Conservation (phyloP, 2,797 vertebrate genomes). For the Coccyzus lansbergi region DNA sequence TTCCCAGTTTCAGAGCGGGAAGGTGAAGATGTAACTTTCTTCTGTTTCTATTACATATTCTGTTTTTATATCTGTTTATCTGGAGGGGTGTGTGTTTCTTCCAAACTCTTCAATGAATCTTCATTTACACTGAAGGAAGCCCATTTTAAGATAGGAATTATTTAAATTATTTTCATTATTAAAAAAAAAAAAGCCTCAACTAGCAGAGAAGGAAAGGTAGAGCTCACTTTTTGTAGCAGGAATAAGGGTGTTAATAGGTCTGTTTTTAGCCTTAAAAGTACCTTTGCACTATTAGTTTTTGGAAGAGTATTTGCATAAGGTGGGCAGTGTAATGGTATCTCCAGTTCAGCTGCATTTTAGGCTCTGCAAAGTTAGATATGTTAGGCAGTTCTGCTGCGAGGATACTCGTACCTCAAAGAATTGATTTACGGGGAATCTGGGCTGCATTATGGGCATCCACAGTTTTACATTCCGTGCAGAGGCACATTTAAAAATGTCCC, state of each 20-base stretch:
- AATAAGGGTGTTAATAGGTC: too few species aligned
- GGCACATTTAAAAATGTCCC: neutral
- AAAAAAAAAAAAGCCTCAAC: neutral
- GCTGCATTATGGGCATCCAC: neutral
- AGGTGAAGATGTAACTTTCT: neutral
- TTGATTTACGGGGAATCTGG: too few species aligned
- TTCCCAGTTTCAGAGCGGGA: neutral
- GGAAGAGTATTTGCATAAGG: rapidly evolving
- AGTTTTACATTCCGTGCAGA: neutral
- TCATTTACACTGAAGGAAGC: neutral
- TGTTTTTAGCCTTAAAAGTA: neutral
- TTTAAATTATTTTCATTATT: neutral
- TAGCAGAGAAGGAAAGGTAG: neutral
- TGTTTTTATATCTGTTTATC: neutral
- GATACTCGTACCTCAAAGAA: rapidly evolving
- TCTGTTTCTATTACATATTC: too few species aligned
- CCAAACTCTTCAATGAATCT: neutral
- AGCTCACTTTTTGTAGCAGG: neutral
- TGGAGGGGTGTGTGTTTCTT: too few species aligned
- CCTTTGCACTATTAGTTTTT: neutral
- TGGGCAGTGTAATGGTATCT: rapidly evolving
- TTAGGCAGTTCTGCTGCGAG: neutral
- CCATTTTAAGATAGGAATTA: neutral
- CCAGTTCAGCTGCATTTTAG: neutral
- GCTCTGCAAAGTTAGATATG: neutral